A percentile compares a stretch with the other conserved stretches of the same genome.
Evolutionary conservation across 1,140 invertebrate genomes (phyloP).

Genomic region (Pseudomyrmex gracilis): DNA sequence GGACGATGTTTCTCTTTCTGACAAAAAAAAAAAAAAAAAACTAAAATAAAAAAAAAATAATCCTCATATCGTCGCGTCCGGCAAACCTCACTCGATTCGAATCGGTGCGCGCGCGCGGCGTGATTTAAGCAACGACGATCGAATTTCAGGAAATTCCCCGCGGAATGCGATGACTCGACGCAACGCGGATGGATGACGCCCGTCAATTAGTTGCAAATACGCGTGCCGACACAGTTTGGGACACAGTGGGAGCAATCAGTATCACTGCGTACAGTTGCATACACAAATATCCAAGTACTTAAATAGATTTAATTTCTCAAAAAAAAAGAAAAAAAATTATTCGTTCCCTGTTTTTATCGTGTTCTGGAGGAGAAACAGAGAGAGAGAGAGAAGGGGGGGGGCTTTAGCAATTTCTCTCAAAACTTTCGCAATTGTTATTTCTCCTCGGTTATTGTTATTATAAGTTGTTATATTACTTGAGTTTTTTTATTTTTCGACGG

Average conservation of each 20-base stretch:
- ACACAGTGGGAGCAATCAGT: too few relatives aligned
- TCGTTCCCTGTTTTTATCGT: too few relatives aligned
- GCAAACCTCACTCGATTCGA: constrained; percentile 14
- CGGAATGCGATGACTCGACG: constrained; percentile 40
- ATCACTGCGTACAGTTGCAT: neutral
- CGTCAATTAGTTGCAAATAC: neutral
- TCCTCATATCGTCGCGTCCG: constrained; percentile 15
- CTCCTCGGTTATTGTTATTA: too few relatives aligned
- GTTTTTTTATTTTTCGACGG: too few relatives aligned
- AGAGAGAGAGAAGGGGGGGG: too few relatives aligned
- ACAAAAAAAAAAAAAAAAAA: neutral
- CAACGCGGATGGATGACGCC: neutral
- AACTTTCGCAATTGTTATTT: too few relatives aligned
- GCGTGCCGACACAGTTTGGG: neutral
- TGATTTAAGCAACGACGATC: constrained; percentile 10
- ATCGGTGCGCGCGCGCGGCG: neutral
- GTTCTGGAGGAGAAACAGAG: too few relatives aligned
- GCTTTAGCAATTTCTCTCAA: too few relatives aligned
- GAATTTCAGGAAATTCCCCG: constrained; percentile 14
- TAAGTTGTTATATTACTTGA: too few relatives aligned
- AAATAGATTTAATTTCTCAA: constrained; percentile 26
- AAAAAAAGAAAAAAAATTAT: too few relatives aligned
- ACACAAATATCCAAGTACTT: constrained; percentile 24
- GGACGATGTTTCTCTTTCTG: constrained; percentile 54
- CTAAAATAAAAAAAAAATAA: neutral